Evolutionary conservation across 2,888 invertebrate species (phyloP).

Genomic region (Lasioglossum calceatum): DNA sequence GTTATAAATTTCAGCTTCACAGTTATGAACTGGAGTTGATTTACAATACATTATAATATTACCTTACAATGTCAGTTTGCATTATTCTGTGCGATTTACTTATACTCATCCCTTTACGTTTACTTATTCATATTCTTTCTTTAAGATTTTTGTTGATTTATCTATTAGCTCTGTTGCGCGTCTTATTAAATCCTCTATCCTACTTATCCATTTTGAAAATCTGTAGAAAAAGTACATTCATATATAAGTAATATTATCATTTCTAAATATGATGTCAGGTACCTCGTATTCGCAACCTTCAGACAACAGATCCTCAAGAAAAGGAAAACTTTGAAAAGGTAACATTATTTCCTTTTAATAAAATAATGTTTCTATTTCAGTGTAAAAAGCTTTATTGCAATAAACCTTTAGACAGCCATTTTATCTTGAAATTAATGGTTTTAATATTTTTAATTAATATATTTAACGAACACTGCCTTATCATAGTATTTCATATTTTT

Average conservation of each 20-base stretch:
- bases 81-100: not conserved
- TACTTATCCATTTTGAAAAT: not conserved
- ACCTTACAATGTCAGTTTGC: not conserved
- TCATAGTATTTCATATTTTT: not conserved
- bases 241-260: conserved; percentile 34
- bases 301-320: conserved; percentile 87
- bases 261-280: conserved; percentile 83
- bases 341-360: conserved; percentile 76
- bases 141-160: not conserved
- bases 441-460: not conserved
- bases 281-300: conserved; percentile 84
- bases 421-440: not conserved
- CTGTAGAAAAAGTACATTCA: not conserved
- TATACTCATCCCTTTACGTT: not conserved
- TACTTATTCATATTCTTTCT: not conserved
- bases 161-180: not conserved
- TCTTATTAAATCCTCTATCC: not conserved
- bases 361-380: conserved; percentile 35
- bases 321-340: conserved; percentile 89
- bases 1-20: not conserved
- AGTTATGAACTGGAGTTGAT: not conserved
- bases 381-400: conserved; percentile 26
- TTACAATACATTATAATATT: conserved; percentile 2
- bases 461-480: not conserved
- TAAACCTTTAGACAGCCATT: conserved; percentile 7